Base-by-base conservation (phyloP, 2,888 invertebrate genomes). In the Anaspis maculata region DNA sequence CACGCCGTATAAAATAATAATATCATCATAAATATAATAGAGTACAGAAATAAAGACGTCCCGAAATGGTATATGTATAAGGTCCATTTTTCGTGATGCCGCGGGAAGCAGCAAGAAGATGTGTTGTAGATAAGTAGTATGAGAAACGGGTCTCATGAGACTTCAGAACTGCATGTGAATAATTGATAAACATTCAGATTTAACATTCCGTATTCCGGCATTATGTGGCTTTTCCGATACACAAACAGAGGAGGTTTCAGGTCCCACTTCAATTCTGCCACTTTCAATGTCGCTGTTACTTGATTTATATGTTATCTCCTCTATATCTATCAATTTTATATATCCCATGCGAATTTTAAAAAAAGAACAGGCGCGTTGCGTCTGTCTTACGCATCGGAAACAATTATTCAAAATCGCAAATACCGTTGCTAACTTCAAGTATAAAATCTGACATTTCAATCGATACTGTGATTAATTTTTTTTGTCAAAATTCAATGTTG, bases 121-220 rank as follows among this genome's bases (percentile, higher is more conserved):
- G 50, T 50, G 49, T 42, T 50, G 46, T 40, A 50, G 52, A 52
- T 52, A 48, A 52, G 46, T 49, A 44, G 40, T 39, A 50, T 52
- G 52, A 55, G 48, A 47, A 56, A 55, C 51, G 49, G 50, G 46
- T 50, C 56, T 47, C 49, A 25, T 25, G 55, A 51, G 56, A 46
- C 46, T 42, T 42, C 44, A 46, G 48, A 52, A 53, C 51, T 52
- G 49, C 50, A 48, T 45, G 51, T 61, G 56, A 60, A 61, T 61
- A 61, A 61, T 61, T 59, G 58, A 61, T 58, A 54, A 54, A 56
- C 52, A 54, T 52, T 56, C 56, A 57, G 57, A 57, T 56, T 57
- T 53, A 48, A 54, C 52, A 56, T 59, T 57, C 55, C 51, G 53
- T 57, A 58, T 59, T 57, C 57, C 42, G 42, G 37, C 37, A 45